Percentiles rank a stretch among this genome's conserved stretches.
These are phyloP conservation scores for Drosophila putrida DNA, from an alignment of 2,888 invertebrate genomes.

Conservation along the genomic window DNA sequence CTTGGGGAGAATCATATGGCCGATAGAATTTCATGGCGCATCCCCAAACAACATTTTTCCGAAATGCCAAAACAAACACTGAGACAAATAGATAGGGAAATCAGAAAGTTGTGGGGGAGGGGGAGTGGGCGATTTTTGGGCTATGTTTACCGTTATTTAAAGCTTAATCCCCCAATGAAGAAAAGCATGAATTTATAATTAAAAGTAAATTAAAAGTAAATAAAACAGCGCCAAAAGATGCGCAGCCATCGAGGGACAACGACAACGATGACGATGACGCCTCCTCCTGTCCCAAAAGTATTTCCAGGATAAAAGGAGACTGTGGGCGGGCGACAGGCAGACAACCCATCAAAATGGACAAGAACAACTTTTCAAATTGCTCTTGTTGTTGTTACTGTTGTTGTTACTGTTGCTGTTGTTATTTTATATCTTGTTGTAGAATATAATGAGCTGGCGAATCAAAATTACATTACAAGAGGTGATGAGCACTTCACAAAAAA, in stretches of 20 bases:
- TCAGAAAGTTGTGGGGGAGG: background rate
- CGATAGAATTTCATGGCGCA: slow-evolving; percentile 67
- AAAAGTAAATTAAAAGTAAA: slow-evolving; percentile 82
- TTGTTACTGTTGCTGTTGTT: slow-evolving; percentile 7
- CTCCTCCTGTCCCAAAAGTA: slow-evolving; percentile 26
- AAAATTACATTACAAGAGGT: slow-evolving; percentile 33
- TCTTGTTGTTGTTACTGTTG: slow-evolving; percentile 15
- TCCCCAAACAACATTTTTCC: slow-evolving; percentile 46
- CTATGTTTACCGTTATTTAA: slow-evolving; percentile 77
- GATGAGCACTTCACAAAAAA: slow-evolving; percentile 16
- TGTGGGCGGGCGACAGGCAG: background rate
- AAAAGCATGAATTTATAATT: slow-evolving; percentile 80
- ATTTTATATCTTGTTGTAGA: slow-evolving; percentile 19
- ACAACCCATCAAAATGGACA: slow-evolving; percentile 39
- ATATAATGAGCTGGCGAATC: slow-evolving; percentile 46
- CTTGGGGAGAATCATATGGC: slow-evolving; percentile 49
- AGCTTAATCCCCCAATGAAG: slow-evolving; percentile 77
- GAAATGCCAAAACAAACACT: slow-evolving; percentile 61
- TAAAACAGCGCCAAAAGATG: slow-evolving; percentile 67
- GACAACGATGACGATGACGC: background rate
- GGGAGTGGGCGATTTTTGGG: background rate
- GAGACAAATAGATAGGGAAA: slow-evolving; percentile 25
- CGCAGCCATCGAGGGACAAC: slow-evolving; percentile 30
- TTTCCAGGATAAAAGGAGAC: slow-evolving; percentile 17
- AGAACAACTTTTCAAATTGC: slow-evolving; percentile 35